Conservation (phyloP, 2,113 vertebrate species). For the Gobius niger region DNA sequence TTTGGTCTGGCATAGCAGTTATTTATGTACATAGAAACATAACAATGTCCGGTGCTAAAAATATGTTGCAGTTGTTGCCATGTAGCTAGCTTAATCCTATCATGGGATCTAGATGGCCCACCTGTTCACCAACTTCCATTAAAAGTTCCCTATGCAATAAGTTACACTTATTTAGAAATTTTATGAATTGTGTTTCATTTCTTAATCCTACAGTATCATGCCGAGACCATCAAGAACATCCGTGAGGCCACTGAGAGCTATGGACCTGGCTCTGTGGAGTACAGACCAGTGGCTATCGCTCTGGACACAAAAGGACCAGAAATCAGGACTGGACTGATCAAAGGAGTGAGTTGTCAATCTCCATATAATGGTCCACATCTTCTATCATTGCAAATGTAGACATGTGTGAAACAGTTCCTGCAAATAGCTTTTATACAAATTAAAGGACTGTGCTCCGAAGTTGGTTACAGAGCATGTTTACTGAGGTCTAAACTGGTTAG, state of each 20-base stretch:
- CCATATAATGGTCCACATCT: too few relatives aligned
- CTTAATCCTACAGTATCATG: slow-evolving; percentile 83
- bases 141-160: too few relatives aligned
- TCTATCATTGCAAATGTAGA: too few relatives aligned
- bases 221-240: slow-evolving; percentile 93
- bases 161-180: neutral
- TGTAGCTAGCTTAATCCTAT: neutral
- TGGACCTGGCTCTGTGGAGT: slow-evolving; percentile 83
- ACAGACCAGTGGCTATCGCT: slow-evolving; percentile 93
- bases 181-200: neutral
- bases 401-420: too few relatives aligned
- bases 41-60: slow-evolving; percentile 41
- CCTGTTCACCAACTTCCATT: slow-evolving; percentile 10
- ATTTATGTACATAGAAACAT: slow-evolving; percentile 25
- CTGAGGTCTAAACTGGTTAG: too few relatives aligned
- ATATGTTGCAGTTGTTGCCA: slow-evolving; percentile 34
- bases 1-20: neutral
- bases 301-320: slow-evolving; percentile 98
- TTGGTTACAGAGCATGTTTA: too few relatives aligned
- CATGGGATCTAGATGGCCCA: slow-evolving; percentile 1
- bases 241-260: slow-evolving; percentile 92
- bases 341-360: slow-evolving; percentile 83
- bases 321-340: slow-evolving; percentile 97
- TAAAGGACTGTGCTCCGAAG: too few relatives aligned
- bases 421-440: too few relatives aligned